Percentiles rank a stretch among this genome's conserved stretches.
Conservation (phyloP, 2,113 vertebrate species). For the Acinonyx jubatus region DNA sequence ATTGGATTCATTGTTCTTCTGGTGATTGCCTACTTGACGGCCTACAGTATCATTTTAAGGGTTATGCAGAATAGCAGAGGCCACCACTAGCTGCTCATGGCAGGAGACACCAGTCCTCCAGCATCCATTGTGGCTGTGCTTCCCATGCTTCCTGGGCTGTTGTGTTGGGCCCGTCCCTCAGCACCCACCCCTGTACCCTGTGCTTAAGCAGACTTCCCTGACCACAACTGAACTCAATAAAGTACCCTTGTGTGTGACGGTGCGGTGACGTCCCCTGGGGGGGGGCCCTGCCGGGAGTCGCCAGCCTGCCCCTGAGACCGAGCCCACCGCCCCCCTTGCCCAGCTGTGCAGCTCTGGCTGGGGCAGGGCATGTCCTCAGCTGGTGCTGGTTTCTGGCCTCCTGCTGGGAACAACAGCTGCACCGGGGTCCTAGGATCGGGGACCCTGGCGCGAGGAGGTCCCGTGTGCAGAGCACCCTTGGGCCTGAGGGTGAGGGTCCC, state of each 20-base stretch:
- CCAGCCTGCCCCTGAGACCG: background rate
- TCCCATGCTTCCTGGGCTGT: background rate
- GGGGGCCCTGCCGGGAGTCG: background rate
- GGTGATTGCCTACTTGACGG: background rate
- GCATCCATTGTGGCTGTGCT: no score
- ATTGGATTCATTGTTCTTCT: constrained; percentile 83
- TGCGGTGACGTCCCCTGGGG: background rate
- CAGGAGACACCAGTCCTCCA: no score
- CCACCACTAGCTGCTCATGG: background rate
- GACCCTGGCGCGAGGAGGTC: background rate
- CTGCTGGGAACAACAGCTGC: background rate
- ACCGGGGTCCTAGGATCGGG: background rate
- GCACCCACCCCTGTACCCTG: background rate
- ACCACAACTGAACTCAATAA: background rate
- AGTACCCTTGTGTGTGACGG: background rate
- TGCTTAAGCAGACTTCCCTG: background rate
- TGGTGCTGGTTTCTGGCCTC: background rate
- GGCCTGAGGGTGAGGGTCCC: background rate
- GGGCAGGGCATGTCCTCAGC: background rate
- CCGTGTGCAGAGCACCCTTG: background rate
- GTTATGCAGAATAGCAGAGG: background rate
- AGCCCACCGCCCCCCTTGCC: background rate
- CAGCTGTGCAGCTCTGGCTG: background rate
- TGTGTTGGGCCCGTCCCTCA: background rate
- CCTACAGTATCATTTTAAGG: background rate